Percentiles rank a stretch among this genome's conserved stretches.
Evolutionary conservation across 2,797 vertebrate species (phyloP).

Genomic region (Okamejei kenojei): DNA sequence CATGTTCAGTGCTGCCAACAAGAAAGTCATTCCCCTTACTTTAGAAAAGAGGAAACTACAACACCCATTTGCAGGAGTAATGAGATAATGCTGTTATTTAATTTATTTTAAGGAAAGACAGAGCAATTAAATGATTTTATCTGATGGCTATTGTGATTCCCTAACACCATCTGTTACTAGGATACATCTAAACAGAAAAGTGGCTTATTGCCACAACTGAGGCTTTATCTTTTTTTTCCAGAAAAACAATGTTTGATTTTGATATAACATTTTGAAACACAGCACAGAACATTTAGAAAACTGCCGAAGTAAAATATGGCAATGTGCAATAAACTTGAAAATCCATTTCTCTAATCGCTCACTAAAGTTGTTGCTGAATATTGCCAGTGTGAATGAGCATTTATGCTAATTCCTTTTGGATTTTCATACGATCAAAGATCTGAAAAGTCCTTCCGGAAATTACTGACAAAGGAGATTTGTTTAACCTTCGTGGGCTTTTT

Average conservation of each 20-base stretch:
- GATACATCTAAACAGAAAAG: neutral
- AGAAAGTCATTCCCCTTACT: neutral
- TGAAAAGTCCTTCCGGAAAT: neutral
- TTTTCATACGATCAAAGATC: neutral
- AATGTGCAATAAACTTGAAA: neutral
- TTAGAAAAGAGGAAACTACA: neutral
- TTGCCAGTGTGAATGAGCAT: neutral
- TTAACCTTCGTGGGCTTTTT: neutral
- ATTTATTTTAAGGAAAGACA: neutral
- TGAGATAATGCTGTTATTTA: neutral
- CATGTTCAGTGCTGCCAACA: neutral
- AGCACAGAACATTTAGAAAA: neutral
- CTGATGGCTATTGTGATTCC: neutral
- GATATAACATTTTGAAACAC: neutral
- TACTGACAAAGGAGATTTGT: neutral
- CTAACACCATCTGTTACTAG: slow-evolving; percentile 1
- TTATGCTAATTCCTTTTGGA: neutral
- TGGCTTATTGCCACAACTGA: neutral
- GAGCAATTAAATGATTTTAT: slow-evolving; percentile 1
- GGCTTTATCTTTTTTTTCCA: neutral
- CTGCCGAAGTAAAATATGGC: neutral
- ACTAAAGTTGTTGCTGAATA: no score
- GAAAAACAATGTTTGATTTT: neutral
- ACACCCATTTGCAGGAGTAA: neutral
- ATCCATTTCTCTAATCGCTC: no score